These are phyloP conservation scores for Plebejus melissa DNA, from an alignment of 2,888 invertebrate genomes.

Conservation along the genomic window DNA sequence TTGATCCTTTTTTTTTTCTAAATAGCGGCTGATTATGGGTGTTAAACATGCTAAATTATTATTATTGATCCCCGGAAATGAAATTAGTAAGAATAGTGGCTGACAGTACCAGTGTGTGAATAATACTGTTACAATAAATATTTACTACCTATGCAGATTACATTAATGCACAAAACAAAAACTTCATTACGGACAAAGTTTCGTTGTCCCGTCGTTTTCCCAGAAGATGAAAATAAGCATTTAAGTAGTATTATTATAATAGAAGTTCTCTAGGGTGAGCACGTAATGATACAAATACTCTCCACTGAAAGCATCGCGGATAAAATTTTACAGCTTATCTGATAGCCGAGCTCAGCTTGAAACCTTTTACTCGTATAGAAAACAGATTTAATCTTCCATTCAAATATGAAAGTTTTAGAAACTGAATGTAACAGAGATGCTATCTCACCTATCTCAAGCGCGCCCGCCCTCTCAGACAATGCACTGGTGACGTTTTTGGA, in stretches of 20 bases:
- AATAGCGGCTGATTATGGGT: no score
- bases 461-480: background rate
- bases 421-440: background rate
- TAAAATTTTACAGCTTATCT: conserved; percentile 27
- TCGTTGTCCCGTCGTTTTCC: conserved; percentile 4
- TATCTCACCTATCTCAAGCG: conserved; percentile 15
- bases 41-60: no score
- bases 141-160: background rate
- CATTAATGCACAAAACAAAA: background rate
- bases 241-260: conserved; percentile 14
- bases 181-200: background rate
- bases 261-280: conserved; percentile 9
- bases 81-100: background rate
- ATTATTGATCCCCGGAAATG: no score
- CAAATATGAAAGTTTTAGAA: conserved; percentile 22
- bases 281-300: conserved; percentile 22
- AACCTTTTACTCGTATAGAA: conserved; percentile 23
- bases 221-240: conserved; percentile 14
- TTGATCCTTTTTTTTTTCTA: no score
- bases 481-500: background rate
- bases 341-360: conserved; percentile 20
- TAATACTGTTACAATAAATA: background rate
- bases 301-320: conserved; percentile 13
- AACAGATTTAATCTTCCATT: conserved; percentile 26
- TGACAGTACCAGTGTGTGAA: background rate